Base-by-base conservation (phyloP, 2,888 invertebrate species). In the Ditula angustiorana region DNA sequence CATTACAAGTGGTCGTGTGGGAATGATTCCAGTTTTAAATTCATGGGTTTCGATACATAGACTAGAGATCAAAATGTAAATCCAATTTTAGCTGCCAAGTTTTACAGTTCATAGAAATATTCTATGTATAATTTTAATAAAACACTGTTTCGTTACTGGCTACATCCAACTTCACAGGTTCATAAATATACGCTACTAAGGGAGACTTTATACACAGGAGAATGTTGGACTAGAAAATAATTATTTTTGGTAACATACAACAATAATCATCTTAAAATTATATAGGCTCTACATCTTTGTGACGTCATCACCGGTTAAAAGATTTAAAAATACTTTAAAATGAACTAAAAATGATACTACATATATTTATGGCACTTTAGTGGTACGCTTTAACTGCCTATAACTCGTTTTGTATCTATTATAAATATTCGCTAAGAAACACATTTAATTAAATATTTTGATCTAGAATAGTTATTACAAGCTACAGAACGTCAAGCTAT, bases 221-320 rank as follows among this genome's bases (percentile, higher is more conserved):
- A 16, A 44, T 35, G 52, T 55, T 61, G 55, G 69, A 69, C 69
- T 69, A 69, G 67, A 68, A 58, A 55, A 68, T 62, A 56, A 44
- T 58, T 23, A 47, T 64, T 53, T 35, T 33, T 16, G 59, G 53
- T 64, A 64, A 64, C 63, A 53, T 64, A 52, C 63, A 63, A 63
- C 58, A 58, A 58, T 64, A 64, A 64, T 46, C 46, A 46, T 53
- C 46, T 58, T 46, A 53, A 57, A 59, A 58, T 46, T 52, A 52
- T 28, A 35, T 63, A 59, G 50, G 57, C 33, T 52, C 46, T 59
- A 35, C 46, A 59, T 46, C 35, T 59, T 64, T 59, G 59, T 47
- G 64, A 64, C 55, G 5, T 30, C 50, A 33, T 46, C 37, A 53
- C 47, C 28, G 52, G 59, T 52, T 35, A 30, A 16, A 23, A 46